Evolutionary conservation across 2,888 invertebrate genomes (phyloP).

Genomic region (Macrophya annulata): DNA sequence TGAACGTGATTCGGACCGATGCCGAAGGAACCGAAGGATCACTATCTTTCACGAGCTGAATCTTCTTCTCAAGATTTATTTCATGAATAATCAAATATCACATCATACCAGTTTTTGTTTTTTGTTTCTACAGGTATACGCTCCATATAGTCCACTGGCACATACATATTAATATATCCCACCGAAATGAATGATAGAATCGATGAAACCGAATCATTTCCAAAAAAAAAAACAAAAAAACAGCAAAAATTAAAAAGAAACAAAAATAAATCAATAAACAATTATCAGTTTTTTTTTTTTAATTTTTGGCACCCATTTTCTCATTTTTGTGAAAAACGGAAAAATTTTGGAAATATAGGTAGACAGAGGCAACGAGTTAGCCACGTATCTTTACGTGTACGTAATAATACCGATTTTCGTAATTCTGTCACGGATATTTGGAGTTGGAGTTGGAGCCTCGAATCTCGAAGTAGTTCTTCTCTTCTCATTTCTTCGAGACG

Average conservation of each 20-base stretch:
- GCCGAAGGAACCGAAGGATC: constrained; percentile 25
- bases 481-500: constrained; percentile 22
- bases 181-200: background rate
- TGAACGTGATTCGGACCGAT: constrained; percentile 35
- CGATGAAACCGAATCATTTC: background rate
- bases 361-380: background rate
- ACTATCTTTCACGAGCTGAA: background rate
- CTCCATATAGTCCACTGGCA: background rate
- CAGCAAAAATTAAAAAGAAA: no score
- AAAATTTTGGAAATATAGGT: background rate
- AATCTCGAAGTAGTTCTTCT: constrained; percentile 37
- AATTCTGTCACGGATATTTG: background rate
- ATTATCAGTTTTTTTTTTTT: background rate
- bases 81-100: constrained; percentile 16
- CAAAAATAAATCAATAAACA: background rate
- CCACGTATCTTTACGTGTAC: background rate
- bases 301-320: background rate
- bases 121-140: background rate
- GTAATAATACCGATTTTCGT: constrained; percentile 12
- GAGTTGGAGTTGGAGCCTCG: constrained; percentile 3
- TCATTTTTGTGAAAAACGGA: background rate
- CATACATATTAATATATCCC: background rate
- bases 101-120: constrained; percentile 15
- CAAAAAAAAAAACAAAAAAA: background rate
- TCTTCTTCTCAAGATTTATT: constrained; percentile 10